A percentile compares a stretch with the other conserved stretches of the same genome.
phyloP scores from a whole-genome alignment of 2,888 invertebrate species.

The Drosophila histrio region DNA sequence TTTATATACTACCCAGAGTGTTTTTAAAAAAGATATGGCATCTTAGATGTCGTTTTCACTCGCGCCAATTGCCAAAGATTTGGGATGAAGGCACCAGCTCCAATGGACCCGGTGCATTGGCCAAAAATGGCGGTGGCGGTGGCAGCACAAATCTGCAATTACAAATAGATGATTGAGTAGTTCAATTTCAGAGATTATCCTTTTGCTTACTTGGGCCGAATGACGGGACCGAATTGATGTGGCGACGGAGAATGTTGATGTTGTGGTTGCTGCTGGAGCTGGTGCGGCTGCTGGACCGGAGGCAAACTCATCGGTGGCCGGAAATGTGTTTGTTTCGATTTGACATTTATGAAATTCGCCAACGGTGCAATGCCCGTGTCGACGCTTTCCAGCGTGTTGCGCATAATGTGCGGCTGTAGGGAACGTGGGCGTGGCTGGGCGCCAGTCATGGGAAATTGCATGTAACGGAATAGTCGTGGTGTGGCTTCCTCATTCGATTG shows the following conservation, averaged over 20 bases:
- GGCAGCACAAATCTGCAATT: constrained; percentile 40
- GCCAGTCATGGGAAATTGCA: constrained; percentile 27
- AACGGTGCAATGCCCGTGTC: constrained; percentile 61
- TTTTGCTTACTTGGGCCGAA: constrained; percentile 46
- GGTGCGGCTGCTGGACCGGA: constrained; percentile 26
- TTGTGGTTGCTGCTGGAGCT: constrained; percentile 73
- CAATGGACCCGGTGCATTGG: constrained; percentile 54
- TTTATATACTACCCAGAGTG: too few relatives aligned
- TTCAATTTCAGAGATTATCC: too few relatives aligned
- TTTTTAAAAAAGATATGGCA: not conserved
- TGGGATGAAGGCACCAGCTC: constrained; percentile 73
- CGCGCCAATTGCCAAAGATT: constrained; percentile 69
- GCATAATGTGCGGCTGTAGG: constrained; percentile 25
- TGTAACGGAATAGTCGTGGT: constrained; percentile 55
- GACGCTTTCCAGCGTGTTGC: constrained; percentile 67
- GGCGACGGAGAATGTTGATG: constrained; percentile 55
- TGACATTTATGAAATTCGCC: constrained; percentile 41
- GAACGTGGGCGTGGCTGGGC: constrained; percentile 14
- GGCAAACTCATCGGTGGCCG: constrained; percentile 61
- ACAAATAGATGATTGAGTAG: not conserved
- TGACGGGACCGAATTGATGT: constrained; percentile 1
- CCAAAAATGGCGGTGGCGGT: constrained; percentile 47
- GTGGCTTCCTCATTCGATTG: constrained; percentile 11
- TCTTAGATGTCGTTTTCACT: constrained; percentile 34
- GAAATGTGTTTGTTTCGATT: constrained; percentile 41